A percentile compares a stretch with the other conserved stretches of the same genome.
phyloP scores from a whole-genome alignment of 2,888 invertebrate genomes.

The Lochmaea capreae region DNA sequence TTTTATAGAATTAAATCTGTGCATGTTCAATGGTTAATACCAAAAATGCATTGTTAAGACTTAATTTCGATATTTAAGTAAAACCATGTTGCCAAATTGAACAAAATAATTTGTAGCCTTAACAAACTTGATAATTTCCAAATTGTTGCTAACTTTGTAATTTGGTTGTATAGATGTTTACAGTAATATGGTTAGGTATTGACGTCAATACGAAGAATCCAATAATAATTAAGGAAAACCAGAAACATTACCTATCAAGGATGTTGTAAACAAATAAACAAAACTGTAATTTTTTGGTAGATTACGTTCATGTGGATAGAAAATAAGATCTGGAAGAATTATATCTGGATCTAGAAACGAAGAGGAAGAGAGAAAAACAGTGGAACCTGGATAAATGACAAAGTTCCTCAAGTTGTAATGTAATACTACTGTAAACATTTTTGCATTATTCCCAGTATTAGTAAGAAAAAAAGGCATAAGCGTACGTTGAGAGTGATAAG shows the following conservation, averaged over 20 bases:
- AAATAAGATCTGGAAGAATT: neutral
- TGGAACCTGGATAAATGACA: too few species aligned
- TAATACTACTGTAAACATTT: slow-evolving; percentile 3
- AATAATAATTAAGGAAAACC: too few species aligned
- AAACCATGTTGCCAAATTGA: neutral
- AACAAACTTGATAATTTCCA: neutral
- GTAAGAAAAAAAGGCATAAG: neutral
- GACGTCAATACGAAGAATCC: too few species aligned
- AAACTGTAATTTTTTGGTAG: neutral
- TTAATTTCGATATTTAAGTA: neutral
- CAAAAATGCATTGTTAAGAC: slow-evolving; percentile 5
- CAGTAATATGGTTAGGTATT: neutral
- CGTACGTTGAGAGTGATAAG: slow-evolving; percentile 8
- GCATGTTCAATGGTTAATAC: neutral
- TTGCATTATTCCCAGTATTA: slow-evolving; percentile 14
- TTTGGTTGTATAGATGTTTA: neutral
- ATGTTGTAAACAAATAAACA: neutral
- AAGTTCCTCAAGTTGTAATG: neutral
- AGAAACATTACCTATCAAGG: neutral
- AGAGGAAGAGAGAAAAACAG: too few species aligned
- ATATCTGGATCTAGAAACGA: too few species aligned
- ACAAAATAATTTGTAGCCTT: neutral
- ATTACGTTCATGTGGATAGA: neutral
- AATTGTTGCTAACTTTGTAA: neutral
- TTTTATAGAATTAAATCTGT: neutral